These are phyloP conservation scores for Brachyrhaphis roseni DNA, from an alignment of 2,797 vertebrate species.

Conservation along the genomic window DNA sequence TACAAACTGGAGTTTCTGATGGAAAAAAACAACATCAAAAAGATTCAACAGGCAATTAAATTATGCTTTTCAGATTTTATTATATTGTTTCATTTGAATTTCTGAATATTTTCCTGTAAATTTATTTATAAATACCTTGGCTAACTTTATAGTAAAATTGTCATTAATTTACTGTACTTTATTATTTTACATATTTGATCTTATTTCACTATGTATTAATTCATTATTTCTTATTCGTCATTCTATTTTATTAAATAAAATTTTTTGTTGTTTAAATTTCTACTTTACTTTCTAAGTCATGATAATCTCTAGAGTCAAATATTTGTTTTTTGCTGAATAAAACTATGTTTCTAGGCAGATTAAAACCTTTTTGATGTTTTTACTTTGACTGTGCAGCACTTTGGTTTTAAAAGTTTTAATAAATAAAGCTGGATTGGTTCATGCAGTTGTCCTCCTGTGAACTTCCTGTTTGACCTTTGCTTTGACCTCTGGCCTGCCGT, in stretches of 20 bases:
- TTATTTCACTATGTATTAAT: neutral
- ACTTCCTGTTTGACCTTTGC: neutral
- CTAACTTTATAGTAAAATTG: neutral
- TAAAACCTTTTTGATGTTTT: neutral
- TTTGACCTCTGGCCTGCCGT: conserved; percentile 2
- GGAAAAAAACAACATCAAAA: neutral
- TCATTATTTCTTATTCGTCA: neutral
- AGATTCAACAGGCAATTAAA: neutral
- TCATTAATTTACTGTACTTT: neutral
- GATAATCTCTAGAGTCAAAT: neutral
- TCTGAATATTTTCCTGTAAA: neutral
- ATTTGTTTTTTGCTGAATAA: neutral
- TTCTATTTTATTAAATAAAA: neutral
- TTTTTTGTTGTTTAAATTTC: neutral
- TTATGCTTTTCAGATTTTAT: neutral
- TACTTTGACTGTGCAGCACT: too few relatives aligned
- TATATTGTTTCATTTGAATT: neutral
- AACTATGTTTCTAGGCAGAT: neutral
- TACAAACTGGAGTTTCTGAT: neutral
- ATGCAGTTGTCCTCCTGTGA: neutral
- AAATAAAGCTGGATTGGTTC: too few relatives aligned
- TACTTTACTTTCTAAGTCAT: neutral
- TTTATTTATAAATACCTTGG: neutral
- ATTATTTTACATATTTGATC: too few relatives aligned
- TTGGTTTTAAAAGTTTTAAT: too few relatives aligned